Evolutionary conservation across 2,888 invertebrate genomes (phyloP), one percentile per base, ranked within the genome.

Genomic region (Epinotia brunnichana): DNA sequence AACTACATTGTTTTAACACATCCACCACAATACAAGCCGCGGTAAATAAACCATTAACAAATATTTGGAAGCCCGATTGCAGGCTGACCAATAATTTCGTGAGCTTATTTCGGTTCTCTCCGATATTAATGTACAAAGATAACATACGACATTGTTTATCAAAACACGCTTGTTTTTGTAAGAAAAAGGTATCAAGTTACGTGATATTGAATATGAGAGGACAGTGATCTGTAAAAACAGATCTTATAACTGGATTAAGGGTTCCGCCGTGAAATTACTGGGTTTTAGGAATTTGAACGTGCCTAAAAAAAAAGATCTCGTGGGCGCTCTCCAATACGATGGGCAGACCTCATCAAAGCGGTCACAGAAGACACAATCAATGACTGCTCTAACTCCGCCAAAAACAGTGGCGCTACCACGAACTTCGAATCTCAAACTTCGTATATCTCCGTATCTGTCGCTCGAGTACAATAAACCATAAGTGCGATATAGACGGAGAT

Each of bases 121-220:
- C 51, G 3, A 72, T 68, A 56, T 72, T 74, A 72, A 74, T 71
- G 74, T 77, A 75, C 69, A 76, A 72, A 74, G 75, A 74, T 79
- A 83, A 82, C 77, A 81, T 78, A 81, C 76, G 75, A 63, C 39
- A 74, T 24, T 69, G 76, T 76, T 77, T 80, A 79, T 78, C 75
- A 80, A 76, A 83, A 81, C 77, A 81, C 74, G 77, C 74, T 24
- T 82, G 79, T 83, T 83, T 77, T 83, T 76, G 75, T 78, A 76
- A 77, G 78, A 79, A 77, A 79, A 79, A 76, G 73, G 71, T 29
- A 63, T 64, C 63, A 41, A 7, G 51, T 73, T 73, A 64, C 70
- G 54, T 48, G 73, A 74, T 74, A 76, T 74, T 74, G 69, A 72
- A 76, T 71, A 69, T 61, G 57, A 24, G 70, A 39, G 54, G 56